Conservation (phyloP, 2,113 vertebrate species). For the Megatriorchis doriae region DNA sequence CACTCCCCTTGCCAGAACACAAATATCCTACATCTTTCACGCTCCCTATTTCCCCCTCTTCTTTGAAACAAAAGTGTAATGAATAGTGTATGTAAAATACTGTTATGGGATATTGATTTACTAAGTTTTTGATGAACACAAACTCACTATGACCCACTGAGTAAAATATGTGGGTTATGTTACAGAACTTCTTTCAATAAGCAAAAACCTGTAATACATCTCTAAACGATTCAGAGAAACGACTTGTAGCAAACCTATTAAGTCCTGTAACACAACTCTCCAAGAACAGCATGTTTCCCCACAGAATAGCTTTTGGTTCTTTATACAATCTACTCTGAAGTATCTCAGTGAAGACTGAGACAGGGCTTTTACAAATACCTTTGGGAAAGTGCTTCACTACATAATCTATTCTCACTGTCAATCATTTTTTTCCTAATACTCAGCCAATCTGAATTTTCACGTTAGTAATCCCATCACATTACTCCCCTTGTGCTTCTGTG, state of each 20-base stretch:
- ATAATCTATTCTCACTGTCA: background rate
- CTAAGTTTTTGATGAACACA: background rate
- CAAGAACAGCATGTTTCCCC: background rate
- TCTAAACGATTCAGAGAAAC: conserved; percentile 6
- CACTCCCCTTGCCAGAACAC: background rate
- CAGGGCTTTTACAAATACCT: background rate
- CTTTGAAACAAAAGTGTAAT: background rate
- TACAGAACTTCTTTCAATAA: background rate
- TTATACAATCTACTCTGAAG: background rate
- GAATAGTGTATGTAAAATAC: background rate
- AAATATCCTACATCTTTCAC: background rate
- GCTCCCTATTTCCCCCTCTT: background rate
- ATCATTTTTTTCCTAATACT: background rate
- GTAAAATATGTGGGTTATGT: background rate
- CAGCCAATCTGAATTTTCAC: conserved; percentile 3
- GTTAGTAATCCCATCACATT: background rate
- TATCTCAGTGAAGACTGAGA: background rate
- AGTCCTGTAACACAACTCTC: background rate
- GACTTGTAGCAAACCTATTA: background rate
- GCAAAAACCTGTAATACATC: background rate
- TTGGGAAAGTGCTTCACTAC: background rate
- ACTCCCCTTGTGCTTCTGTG: background rate
- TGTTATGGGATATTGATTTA: background rate
- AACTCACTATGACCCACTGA: background rate
- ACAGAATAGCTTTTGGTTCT: background rate